phyloP scores from a whole-genome alignment of 2,113 vertebrate genomes.

The Crotophaga sulcirostris region DNA sequence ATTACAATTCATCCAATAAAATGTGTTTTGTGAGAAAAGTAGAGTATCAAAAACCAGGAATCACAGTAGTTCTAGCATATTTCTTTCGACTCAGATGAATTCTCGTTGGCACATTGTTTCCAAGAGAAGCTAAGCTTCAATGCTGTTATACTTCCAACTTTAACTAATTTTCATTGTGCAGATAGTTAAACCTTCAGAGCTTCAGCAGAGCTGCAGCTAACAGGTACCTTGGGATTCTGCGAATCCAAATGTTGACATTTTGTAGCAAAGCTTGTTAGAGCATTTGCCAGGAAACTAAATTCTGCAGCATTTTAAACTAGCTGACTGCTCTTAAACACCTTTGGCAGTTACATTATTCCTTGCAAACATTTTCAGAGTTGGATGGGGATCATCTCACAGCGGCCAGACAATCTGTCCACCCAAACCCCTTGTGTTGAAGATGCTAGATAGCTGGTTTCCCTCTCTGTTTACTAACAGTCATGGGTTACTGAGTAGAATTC shows the following conservation, averaged over 20 bases:
- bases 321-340: constrained; percentile 41
- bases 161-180: constrained; percentile 59
- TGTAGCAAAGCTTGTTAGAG: constrained; percentile 33
- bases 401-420: constrained; percentile 36
- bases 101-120: constrained; percentile 19
- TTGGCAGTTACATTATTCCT: constrained; percentile 24
- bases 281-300: constrained; percentile 9
- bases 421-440: not conserved
- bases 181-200: constrained; percentile 58
- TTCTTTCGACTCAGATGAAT: constrained; percentile 4
- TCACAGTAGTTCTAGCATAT: not conserved
- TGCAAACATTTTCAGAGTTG: constrained; percentile 34
- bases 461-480: constrained; percentile 6
- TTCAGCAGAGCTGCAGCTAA: constrained; percentile 38
- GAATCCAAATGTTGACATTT: constrained; percentile 55
- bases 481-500: not conserved
- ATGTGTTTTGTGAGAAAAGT: not conserved
- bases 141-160: constrained; percentile 18
- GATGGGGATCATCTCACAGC: not conserved
- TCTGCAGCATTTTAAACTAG: constrained; percentile 17
- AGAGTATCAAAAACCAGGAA: not conserved
- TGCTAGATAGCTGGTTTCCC: not conserved
- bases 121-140: constrained; percentile 12
- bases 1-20: not conserved
- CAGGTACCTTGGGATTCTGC: constrained; percentile 28